Conservation (phyloP, 37 sponge, comb jelly and placozoan genomes). For the Mnemiopsis leidyi region DNA sequence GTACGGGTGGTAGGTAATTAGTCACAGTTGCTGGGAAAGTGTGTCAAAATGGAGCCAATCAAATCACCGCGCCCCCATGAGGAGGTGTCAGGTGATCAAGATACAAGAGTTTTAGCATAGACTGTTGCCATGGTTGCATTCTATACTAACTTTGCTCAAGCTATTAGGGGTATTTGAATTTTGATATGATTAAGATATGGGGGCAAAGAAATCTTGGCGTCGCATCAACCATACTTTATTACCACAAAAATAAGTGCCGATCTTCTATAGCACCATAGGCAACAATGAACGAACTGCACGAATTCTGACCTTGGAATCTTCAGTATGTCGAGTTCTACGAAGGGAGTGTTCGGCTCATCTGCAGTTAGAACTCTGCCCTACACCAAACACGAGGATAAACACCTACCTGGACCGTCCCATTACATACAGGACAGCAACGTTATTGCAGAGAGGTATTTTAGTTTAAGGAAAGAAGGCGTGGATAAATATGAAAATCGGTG, state of each 20-base stretch:
- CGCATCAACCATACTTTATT: too few species aligned
- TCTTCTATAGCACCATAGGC: too few species aligned
- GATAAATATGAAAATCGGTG: too few species aligned
- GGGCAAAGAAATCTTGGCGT: too few species aligned
- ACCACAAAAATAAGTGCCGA: too few species aligned
- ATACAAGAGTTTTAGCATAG: neutral
- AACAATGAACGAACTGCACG: too few species aligned
- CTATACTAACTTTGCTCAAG: neutral
- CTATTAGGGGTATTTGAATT: too few species aligned
- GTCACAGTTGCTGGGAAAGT: neutral
- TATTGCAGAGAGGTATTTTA: neutral
- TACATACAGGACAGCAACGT: constrained; percentile 63
- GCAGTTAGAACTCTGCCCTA: constrained; percentile 82
- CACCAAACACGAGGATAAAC: constrained; percentile 72
- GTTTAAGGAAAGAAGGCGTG: too few species aligned
- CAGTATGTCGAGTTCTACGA: constrained; percentile 68
- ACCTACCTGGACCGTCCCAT: constrained; percentile 75
- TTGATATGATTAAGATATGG: too few species aligned
- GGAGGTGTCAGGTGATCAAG: neutral
- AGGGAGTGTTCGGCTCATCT: constrained; percentile 85
- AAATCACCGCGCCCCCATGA: neutral
- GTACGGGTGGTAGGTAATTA: neutral
- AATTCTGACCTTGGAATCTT: too few species aligned
- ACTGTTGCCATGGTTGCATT: constrained; percentile 11
- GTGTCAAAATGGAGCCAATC: neutral